Base-by-base conservation (phyloP, 2,113 vertebrate species). In the Morone chrysops region DNA sequence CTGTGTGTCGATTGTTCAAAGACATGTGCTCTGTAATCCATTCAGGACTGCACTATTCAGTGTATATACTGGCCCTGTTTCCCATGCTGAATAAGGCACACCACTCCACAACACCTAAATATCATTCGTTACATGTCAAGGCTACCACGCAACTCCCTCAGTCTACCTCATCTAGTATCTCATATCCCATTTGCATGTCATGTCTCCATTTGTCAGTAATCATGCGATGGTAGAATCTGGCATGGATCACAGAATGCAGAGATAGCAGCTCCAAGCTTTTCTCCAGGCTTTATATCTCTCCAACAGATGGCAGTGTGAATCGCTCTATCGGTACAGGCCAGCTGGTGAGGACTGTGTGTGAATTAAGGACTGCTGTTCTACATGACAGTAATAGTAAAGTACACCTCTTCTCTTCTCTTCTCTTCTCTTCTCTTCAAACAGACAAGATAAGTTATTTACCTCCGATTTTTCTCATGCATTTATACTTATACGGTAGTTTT, bases 261-360 rank as follows among this genome's bases (percentile, higher is more conserved):
- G n/a, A 81, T 41, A 81, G 75, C 78, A 81, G 70, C 54, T 18
- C 36, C 5, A 6, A 70, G 77, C 50, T 78, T 84, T 83, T 54
- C 66, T 85, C 69, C 48, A 67, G 71, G 79, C 86, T 66, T 85
- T 73, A 13, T 40, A 25, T 60, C 54, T 83, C 82, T 87, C 94
- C 94, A 94, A 94, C 91, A 94, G 93, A 92, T 94, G 93, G 94
- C 94, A 91, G 87, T 93, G 82, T 93, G 92, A 92, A 85, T 90
- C 83, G 73, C 80, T 83, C 25, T 68, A 74, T 84, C 67, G 12
- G 68, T 67, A 57, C 65, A 36, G 76, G 66, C 62, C 87, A 9
- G 81, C 70, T 60, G 20, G 12, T 45, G 54, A 80, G 40, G 66
- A 16, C 61, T 65, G 36, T 38, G 40, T 36, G 48, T 71, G 77